Percentiles rank a stretch among this genome's conserved stretches.
These are phyloP conservation scores for Dicyrtomina minuta DNA, from an alignment of 2,888 invertebrate genomes.

Conservation along the genomic window DNA sequence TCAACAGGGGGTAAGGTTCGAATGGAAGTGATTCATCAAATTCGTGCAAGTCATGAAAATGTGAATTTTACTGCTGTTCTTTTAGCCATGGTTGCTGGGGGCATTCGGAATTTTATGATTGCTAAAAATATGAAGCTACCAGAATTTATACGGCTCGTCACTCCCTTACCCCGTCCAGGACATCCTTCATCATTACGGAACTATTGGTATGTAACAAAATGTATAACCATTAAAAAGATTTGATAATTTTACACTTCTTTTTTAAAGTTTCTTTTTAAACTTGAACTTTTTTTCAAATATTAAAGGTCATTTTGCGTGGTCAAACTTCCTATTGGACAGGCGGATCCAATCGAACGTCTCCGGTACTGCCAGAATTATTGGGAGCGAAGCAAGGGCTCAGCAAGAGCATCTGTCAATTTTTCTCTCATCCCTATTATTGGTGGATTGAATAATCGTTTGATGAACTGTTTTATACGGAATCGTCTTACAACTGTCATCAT, in stretches of 20 bases:
- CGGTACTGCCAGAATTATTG: constrained; percentile 1
- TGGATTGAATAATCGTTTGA: constrained; percentile 15
- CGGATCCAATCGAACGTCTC: neutral
- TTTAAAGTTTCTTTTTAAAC: neutral
- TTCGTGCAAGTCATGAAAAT: constrained; percentile 22
- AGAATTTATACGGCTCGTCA: constrained; percentile 37
- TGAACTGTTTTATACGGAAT: constrained; percentile 7
- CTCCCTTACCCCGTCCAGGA: constrained; percentile 40
- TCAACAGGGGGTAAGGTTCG: constrained; percentile 34
- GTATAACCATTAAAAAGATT: no score
- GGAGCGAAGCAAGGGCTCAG: neutral
- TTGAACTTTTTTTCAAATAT: neutral
- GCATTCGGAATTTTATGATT: constrained; percentile 45
- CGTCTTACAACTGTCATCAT: constrained; percentile 16
- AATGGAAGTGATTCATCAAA: constrained; percentile 33
- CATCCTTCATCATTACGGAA: constrained; percentile 44
- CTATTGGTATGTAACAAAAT: constrained; percentile 37
- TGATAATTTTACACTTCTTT: constrained; percentile 9
- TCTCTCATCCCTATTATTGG: constrained; percentile 21
- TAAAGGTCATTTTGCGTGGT: constrained; percentile 20
- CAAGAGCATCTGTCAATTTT: neutral
- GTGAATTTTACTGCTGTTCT: constrained; percentile 41
- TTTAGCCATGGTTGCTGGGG: constrained; percentile 40
- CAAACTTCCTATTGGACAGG: constrained; percentile 10
- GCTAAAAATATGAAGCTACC: constrained; percentile 39